Evolutionary conservation across 1,140 invertebrate genomes (phyloP).

Genomic region (Thaumetopoea pityocampa): DNA sequence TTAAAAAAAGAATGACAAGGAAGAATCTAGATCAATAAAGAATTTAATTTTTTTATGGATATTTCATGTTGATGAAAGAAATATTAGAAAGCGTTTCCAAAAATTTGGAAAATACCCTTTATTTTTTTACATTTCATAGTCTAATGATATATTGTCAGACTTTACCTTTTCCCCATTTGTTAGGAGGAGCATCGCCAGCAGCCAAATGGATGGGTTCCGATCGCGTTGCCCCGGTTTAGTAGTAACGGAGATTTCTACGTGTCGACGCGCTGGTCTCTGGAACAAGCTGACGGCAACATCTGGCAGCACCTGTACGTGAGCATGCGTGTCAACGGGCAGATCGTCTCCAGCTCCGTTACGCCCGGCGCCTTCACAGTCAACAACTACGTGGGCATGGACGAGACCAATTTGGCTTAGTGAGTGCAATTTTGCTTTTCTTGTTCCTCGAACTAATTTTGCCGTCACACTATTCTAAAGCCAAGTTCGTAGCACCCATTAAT

Average conservation of each 20-base stretch:
- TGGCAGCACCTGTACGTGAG: slow-evolving; percentile 70
- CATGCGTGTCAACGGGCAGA: slow-evolving; percentile 43
- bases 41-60: too few relatives aligned
- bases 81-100: too few relatives aligned
- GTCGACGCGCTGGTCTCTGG: slow-evolving; percentile 51
- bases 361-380: slow-evolving; percentile 69
- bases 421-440: slow-evolving; percentile 24
- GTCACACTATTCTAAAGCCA: too few relatives aligned
- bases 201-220: slow-evolving; percentile 64
- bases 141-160: too few relatives aligned
- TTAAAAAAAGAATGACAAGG: too few relatives aligned
- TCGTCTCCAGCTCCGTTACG: slow-evolving; percentile 43
- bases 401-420: slow-evolving; percentile 45
- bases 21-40: too few relatives aligned
- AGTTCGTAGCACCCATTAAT: too few relatives aligned
- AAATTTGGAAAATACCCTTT: too few relatives aligned
- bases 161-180: slow-evolving; percentile 9
- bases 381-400: slow-evolving; percentile 64
- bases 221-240: slow-evolving; percentile 58
- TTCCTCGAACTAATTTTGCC: not conserved
- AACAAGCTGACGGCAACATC: slow-evolving; percentile 41
- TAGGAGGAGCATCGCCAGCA: slow-evolving; percentile 56
- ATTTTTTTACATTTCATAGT: too few relatives aligned
- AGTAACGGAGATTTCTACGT: slow-evolving; percentile 45
- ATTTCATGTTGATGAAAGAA: too few relatives aligned